Conservation (phyloP, 2,113 vertebrate genomes). For the Apeltes quadracus region DNA sequence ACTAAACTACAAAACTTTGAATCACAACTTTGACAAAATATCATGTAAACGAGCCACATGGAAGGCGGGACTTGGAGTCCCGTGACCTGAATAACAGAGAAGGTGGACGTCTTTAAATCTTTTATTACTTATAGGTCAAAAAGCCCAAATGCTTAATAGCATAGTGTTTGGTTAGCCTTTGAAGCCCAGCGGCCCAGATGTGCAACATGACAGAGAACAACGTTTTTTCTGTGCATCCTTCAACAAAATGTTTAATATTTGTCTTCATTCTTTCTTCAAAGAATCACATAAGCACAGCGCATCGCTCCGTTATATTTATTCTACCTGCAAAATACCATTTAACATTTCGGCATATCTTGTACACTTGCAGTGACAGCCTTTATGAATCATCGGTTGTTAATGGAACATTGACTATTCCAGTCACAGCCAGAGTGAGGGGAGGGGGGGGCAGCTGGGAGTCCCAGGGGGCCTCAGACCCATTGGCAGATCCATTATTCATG, state of each 20-base stretch:
- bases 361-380: conserved; percentile 50
- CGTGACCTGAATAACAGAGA: conserved; percentile 41
- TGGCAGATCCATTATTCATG: conserved; percentile 84
- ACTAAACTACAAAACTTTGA: conserved; percentile 28
- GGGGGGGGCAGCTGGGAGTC: conserved; percentile 72
- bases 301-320: conserved; percentile 1
- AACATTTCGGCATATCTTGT: conserved; percentile 64
- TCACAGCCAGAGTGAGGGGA: conserved; percentile 68
- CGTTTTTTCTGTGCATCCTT: not conserved
- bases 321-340: conserved; percentile 45
- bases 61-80: conserved; percentile 38
- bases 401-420: conserved; percentile 81
- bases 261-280: not conserved
- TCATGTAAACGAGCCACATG: conserved; percentile 35
- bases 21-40: conserved; percentile 32
- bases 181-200: conserved; percentile 29
- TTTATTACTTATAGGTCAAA: conserved; percentile 40
- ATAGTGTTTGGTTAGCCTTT: conserved; percentile 25
- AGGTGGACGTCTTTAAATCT: conserved; percentile 36
- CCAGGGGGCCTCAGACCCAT: conserved; percentile 69
- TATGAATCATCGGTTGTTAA: conserved; percentile 83
- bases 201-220: conserved; percentile 6
- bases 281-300: not conserved
- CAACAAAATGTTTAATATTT: conserved; percentile 5
- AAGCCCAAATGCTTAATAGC: conserved; percentile 35